These are phyloP conservation scores for Standfussiana lucernea DNA, from an alignment of 2,888 invertebrate genomes.

Conservation along the genomic window DNA sequence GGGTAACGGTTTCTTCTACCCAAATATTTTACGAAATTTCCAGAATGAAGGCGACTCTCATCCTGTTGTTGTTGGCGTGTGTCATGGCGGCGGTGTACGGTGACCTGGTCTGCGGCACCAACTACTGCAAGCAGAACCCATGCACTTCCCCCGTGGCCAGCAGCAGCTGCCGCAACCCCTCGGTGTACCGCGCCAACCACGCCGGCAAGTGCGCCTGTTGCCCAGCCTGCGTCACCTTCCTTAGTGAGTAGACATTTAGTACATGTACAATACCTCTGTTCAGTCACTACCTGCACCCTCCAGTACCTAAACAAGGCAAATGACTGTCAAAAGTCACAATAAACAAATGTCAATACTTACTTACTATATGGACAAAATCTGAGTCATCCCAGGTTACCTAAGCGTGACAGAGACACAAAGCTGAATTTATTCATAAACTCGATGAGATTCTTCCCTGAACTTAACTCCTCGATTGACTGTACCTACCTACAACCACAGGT, in stretches of 20 bases:
- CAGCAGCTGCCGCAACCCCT: constrained; percentile 77
- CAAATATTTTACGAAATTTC: constrained; percentile 39
- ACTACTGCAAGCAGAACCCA: constrained; percentile 84
- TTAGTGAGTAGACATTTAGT: constrained; percentile 76
- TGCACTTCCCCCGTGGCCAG: constrained; percentile 75
- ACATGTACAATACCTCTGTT: background rate
- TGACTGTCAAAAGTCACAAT: background rate
- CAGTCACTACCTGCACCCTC: background rate
- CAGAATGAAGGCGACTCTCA: constrained; percentile 82
- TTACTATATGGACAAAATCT: background rate
- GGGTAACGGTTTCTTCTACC: background rate
- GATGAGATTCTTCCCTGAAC: background rate
- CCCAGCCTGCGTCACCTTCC: constrained; percentile 85
- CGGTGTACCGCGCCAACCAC: constrained; percentile 81
- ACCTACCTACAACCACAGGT: background rate
- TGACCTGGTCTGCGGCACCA: constrained; percentile 84
- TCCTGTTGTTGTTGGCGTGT: constrained; percentile 79
- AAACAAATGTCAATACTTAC: too few species aligned
- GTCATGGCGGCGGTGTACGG: constrained; percentile 78
- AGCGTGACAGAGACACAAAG: background rate
- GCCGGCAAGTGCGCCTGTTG: constrained; percentile 88
- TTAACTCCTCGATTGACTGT: background rate
- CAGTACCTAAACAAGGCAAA: background rate
- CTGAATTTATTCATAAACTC: background rate
- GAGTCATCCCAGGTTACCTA: background rate